A percentile compares a stretch with the other conserved stretches of the same genome.
Evolutionary conservation across 2,797 vertebrate genomes (phyloP).

Genomic region (Lagodon rhomboides): DNA sequence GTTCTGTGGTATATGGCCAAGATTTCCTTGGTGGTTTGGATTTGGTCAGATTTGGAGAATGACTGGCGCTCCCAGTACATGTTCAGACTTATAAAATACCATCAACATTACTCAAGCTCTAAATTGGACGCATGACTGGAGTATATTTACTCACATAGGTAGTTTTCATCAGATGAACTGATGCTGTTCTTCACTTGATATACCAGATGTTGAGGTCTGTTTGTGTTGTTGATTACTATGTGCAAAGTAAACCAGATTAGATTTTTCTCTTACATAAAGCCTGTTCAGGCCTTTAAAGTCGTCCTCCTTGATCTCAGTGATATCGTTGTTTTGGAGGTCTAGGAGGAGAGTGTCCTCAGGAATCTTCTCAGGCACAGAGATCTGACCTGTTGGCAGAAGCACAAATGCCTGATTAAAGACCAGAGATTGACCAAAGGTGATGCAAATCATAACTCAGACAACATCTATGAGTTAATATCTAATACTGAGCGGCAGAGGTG

Average conservation of each 20-base stretch:
- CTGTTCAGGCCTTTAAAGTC: constrained; percentile 93
- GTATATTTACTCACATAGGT: background rate
- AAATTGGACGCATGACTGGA: background rate
- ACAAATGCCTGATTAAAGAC: constrained; percentile 17
- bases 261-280: constrained; percentile 90
- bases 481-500: background rate
- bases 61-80: too few relatives aligned
- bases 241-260: background rate
- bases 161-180: background rate
- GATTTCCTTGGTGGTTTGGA: background rate
- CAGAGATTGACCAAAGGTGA: constrained; percentile 2
- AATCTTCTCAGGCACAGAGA: constrained; percentile 92
- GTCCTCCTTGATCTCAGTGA: constrained; percentile 95
- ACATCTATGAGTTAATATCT: background rate
- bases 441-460: background rate
- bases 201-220: constrained; percentile 5
- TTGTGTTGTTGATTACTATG: background rate
- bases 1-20: background rate
- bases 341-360: constrained; percentile 92
- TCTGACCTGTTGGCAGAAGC: constrained; percentile 86
- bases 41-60: background rate
- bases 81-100: background rate
- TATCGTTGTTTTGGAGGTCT: constrained; percentile 98
- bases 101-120: background rate
- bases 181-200: constrained; percentile 9